phyloP scores from a whole-genome alignment of 2,113 vertebrate species.

The Petroica traversi region DNA sequence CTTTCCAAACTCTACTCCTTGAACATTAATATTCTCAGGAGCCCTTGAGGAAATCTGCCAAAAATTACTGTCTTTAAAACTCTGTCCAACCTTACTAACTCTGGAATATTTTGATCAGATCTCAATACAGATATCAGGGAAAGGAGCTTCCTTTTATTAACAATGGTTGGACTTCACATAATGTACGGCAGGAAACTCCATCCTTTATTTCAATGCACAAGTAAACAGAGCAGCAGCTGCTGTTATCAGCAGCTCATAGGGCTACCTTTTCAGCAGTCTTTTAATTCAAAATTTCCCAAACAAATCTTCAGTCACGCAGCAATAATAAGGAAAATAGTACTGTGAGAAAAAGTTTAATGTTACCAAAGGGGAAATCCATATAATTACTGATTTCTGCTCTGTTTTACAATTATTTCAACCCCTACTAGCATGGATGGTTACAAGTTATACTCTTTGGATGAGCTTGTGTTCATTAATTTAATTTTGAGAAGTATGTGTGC shows the following conservation, averaged over 20 bases:
- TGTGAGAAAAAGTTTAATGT: background rate
- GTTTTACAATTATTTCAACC: background rate
- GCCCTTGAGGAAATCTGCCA: background rate
- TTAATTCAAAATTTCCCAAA: background rate
- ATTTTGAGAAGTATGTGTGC: background rate
- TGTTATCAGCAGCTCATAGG: background rate
- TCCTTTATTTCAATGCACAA: background rate
- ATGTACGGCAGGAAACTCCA: background rate
- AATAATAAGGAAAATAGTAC: background rate
- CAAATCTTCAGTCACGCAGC: background rate
- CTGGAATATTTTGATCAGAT: conserved; percentile 21
- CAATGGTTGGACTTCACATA: background rate
- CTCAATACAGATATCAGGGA: background rate
- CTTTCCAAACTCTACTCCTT: background rate
- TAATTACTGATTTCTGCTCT: background rate
- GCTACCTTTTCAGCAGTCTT: background rate
- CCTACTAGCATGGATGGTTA: background rate
- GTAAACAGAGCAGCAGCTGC: background rate
- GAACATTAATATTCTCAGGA: background rate
- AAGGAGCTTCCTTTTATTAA: conserved; percentile 29
- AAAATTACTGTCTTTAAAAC: background rate
- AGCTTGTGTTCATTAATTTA: background rate
- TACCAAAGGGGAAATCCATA: background rate
- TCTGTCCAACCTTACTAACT: background rate
- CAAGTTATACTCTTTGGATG: background rate